phyloP scores from a whole-genome alignment of 23 tunicate genomes.

The Styela clava region DNA sequence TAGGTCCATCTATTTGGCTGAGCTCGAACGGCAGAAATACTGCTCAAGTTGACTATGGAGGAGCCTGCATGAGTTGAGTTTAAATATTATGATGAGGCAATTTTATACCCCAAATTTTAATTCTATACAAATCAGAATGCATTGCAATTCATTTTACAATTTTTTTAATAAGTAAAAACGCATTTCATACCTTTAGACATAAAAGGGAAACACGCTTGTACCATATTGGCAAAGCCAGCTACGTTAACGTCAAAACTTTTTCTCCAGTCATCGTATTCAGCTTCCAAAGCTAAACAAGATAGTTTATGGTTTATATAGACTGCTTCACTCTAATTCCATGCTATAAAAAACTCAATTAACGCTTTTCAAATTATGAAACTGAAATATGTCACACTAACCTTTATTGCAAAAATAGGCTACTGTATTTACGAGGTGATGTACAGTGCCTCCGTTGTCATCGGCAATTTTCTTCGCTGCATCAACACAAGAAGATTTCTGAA shows the following conservation, averaged over 20 bases:
- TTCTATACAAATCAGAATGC: no score
- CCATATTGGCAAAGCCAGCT: conserved; percentile 38
- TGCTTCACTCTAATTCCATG: background rate
- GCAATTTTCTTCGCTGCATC: conserved; percentile 28
- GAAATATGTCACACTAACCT: conserved; percentile 37
- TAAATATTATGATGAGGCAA: no score
- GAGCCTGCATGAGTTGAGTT: background rate
- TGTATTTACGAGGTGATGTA: conserved; percentile 43
- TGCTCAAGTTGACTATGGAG: conserved; percentile 48
- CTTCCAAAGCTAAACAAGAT: conserved; percentile 31
- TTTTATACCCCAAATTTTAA: no score
- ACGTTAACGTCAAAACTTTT: conserved; percentile 59
- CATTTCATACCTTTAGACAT: conserved; percentile 62
- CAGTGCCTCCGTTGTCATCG: conserved; percentile 16
- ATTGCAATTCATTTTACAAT: no score
- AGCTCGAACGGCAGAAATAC: conserved; percentile 45
- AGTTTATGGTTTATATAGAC: background rate
- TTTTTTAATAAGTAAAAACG: no score
- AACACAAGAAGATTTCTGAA: conserved; percentile 17
- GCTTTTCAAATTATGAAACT: background rate
- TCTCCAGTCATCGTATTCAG: conserved; percentile 40
- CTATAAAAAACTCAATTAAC: background rate
- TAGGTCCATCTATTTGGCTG: conserved; percentile 86
- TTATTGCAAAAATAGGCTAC: conserved; percentile 54
- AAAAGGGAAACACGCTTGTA: conserved; percentile 57